Conservation (phyloP, 1,140 invertebrate species). For the Pogonomyrmex barbatus region DNA sequence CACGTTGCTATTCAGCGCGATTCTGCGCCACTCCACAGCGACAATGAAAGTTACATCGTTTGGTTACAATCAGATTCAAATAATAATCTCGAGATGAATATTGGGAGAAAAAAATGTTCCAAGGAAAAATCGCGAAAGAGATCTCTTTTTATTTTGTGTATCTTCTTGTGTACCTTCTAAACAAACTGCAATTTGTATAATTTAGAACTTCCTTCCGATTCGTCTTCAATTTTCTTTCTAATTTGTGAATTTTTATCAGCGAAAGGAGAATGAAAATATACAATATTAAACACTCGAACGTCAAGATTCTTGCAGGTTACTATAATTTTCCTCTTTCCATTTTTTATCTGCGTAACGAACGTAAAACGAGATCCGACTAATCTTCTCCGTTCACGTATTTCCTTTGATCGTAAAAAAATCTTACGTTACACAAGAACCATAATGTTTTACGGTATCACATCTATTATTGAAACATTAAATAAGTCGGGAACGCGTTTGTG, state of each 20-base stretch:
- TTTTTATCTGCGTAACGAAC: slow-evolving; percentile 10
- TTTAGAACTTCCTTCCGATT: not conserved
- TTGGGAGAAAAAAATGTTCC: not conserved
- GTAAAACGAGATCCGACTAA: not conserved
- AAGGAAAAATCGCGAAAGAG: not conserved
- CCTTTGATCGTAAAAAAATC: slow-evolving; percentile 42
- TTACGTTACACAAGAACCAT: slow-evolving; percentile 15
- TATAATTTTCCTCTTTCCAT: slow-evolving; percentile 9
- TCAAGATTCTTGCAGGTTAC: not conserved
- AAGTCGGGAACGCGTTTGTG: slow-evolving; percentile 22
- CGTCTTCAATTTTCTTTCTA: not conserved
- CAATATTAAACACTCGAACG: not conserved
- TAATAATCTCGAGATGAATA: slow-evolving; percentile 1
- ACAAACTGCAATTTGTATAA: not conserved
- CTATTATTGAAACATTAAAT: slow-evolving; percentile 54
- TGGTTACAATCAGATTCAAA: not conserved
- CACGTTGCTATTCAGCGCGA: slow-evolving; percentile 1
- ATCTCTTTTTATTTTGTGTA: not conserved
- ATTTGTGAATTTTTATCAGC: not conserved
- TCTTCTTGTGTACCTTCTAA: not conserved
- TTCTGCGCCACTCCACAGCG: not conserved
- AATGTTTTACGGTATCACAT: slow-evolving; percentile 42
- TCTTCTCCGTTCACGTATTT: slow-evolving; percentile 14
- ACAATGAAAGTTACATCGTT: slow-evolving; percentile 2
- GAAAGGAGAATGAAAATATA: not conserved